Evolutionary conservation across 1,140 invertebrate species (phyloP).

Genomic region (Stratiolaelaps scimitus): DNA sequence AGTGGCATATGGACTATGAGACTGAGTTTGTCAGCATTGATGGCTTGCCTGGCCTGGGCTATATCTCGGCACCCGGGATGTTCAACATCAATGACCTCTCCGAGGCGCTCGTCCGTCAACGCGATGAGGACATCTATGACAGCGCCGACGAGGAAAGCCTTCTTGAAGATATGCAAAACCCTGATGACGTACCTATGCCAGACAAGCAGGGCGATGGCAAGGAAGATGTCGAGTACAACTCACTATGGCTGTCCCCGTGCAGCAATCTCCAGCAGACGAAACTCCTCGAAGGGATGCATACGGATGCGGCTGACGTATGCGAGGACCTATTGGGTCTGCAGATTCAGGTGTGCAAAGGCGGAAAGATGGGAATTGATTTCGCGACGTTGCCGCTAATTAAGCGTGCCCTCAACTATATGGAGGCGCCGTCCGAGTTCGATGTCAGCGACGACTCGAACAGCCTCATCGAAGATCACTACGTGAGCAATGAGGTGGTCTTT

Average conservation of each 20-base stretch:
- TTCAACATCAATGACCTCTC: conserved; percentile 39
- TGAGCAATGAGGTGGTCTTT: conserved; percentile 31
- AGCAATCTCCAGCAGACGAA: conserved; percentile 14
- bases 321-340: conserved; percentile 18
- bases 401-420: conserved; percentile 30
- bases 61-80: conserved; percentile 35
- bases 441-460: conserved; percentile 35
- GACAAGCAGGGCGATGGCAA: conserved; percentile 34
- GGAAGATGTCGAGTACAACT: conserved; percentile 33
- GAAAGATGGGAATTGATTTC: conserved; percentile 37
- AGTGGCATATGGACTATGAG: conserved; percentile 34
- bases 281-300: background rate
- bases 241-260: conserved; percentile 17
- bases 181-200: conserved; percentile 41
- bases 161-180: conserved; percentile 38
- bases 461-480: conserved; percentile 34
- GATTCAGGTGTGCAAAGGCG: conserved; percentile 9
- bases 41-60: conserved; percentile 35
- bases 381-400: conserved; percentile 31
- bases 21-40: conserved; percentile 29
- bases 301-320: conserved; percentile 8
- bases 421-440: conserved; percentile 36
- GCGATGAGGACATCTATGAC: conserved; percentile 39
- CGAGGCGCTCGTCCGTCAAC: conserved; percentile 39
- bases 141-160: conserved; percentile 38